Evolutionary conservation across 2,888 invertebrate species (phyloP).

Genomic region (Isoperla grammatica): DNA sequence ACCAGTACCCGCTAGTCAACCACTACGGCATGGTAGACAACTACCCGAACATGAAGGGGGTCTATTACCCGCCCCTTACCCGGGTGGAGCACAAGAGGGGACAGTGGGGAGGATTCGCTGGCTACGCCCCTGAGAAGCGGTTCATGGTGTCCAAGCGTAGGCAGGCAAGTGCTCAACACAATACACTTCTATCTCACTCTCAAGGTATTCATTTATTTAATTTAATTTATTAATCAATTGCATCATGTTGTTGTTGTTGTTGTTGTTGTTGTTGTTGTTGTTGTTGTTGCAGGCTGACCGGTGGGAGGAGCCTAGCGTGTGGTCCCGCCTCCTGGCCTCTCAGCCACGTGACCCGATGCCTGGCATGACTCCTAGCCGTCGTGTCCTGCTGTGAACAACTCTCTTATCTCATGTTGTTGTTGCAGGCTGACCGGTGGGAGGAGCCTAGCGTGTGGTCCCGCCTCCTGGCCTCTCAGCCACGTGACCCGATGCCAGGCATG

Average conservation of each 20-base stretch:
- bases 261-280: no score
- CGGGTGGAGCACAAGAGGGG: constrained; percentile 21
- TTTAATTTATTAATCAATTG: no score
- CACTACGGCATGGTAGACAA: constrained; percentile 2
- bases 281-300: no score
- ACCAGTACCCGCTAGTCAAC: not conserved
- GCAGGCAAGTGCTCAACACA: constrained; percentile 35
- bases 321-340: not conserved
- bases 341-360: no score
- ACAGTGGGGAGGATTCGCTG: constrained; percentile 18
- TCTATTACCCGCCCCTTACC: constrained; percentile 1
- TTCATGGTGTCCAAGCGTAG: constrained; percentile 58
- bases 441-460: constrained; percentile 46
- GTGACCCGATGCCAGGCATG: constrained; percentile 51
- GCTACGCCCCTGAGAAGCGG: constrained; percentile 45
- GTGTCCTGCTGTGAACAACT: no score
- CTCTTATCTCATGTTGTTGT: no score
- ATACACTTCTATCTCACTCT: no score
- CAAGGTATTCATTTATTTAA: no score
- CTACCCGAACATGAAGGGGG: constrained; percentile 9
- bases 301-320: no score
- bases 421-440: not conserved
- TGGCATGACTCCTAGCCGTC: no score
- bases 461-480: constrained; percentile 46
- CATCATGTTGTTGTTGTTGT: no score